These are phyloP conservation scores for Drosophila peninsularis DNA, from an alignment of 2,888 invertebrate genomes.

Conservation along the genomic window DNA sequence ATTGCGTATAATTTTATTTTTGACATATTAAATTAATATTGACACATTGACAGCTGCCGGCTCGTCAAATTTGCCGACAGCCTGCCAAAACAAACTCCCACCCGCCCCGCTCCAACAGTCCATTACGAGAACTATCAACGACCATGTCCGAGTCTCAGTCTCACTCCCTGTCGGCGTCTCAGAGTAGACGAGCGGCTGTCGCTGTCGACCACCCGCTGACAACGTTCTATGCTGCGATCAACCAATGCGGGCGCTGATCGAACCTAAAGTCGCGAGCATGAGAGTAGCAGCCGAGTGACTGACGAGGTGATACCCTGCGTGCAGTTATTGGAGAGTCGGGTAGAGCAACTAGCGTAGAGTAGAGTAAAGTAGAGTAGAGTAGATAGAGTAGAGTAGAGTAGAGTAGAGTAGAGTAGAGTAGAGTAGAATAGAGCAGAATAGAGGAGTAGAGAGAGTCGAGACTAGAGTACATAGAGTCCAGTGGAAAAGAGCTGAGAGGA, in stretches of 20 bases:
- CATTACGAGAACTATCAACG: conserved; percentile 47
- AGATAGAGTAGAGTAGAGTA: not conserved
- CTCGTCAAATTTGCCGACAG: conserved; percentile 41
- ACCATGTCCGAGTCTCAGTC: conserved; percentile 27
- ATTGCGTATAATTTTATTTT: conserved; percentile 71
- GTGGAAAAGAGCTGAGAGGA: not conserved
- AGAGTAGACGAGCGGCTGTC: conserved; percentile 26
- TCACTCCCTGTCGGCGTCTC: conserved; percentile 2
- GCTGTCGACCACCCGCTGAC: conserved; percentile 60
- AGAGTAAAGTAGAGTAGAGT: no score
- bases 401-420: not conserved
- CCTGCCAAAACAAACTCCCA: conserved; percentile 60
- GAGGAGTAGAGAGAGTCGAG: not conserved
- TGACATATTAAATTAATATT: conserved; percentile 80
- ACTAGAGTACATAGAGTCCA: no score
- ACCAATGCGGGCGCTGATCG: conserved; percentile 58
- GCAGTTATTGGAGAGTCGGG: not conserved
- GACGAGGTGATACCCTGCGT: conserved; percentile 15
- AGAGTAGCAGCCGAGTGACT: not conserved
- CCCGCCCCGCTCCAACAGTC: conserved; percentile 17
- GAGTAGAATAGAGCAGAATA: not conserved
- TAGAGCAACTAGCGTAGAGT: not conserved
- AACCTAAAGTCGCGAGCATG: not conserved
- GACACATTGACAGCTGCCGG: conserved; percentile 77
- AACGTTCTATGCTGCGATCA: conserved; percentile 26